phyloP scores from a whole-genome alignment of 2,888 invertebrate genomes.

The Acrobasis consociella region DNA sequence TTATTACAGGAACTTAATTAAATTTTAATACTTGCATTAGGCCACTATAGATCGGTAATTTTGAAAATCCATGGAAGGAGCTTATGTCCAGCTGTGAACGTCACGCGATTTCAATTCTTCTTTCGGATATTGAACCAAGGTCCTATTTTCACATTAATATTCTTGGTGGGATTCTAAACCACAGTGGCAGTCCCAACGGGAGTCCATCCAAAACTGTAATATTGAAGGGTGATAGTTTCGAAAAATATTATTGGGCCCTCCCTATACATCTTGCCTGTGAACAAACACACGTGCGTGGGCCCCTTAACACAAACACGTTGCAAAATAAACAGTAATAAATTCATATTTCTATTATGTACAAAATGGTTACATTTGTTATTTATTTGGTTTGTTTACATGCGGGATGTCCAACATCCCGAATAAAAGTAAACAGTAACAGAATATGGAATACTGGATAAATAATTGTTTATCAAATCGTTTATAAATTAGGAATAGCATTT shows the following conservation, averaged over 20 bases:
- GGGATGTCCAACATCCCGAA: too few species aligned
- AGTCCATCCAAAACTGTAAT: slow-evolving; percentile 11
- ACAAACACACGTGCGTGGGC: slow-evolving; percentile 37
- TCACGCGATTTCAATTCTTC: too few species aligned
- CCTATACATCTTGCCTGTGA: slow-evolving; percentile 28
- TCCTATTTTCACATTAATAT: too few species aligned
- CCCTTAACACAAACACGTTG: slow-evolving; percentile 51
- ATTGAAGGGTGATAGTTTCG: slow-evolving; percentile 18
- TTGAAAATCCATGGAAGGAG: too few species aligned
- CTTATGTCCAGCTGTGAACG: too few species aligned
- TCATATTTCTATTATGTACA: slow-evolving; percentile 39
- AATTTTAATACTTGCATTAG: too few species aligned
- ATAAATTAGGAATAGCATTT: too few species aligned
- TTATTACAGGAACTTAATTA: too few species aligned
- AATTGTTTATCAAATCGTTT: background rate
- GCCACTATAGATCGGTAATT: too few species aligned
- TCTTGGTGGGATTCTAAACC: too few species aligned
- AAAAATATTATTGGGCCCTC: slow-evolving; percentile 29
- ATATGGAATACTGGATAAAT: background rate
- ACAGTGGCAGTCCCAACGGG: background rate
- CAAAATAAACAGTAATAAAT: slow-evolving; percentile 59
- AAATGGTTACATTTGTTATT: background rate
- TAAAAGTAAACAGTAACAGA: too few species aligned
- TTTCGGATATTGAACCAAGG: too few species aligned
- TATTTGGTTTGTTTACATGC: background rate